These are phyloP conservation scores for Nasonia longicornis DNA, from an alignment of 1,140 invertebrate genomes.

Conservation along the genomic window DNA sequence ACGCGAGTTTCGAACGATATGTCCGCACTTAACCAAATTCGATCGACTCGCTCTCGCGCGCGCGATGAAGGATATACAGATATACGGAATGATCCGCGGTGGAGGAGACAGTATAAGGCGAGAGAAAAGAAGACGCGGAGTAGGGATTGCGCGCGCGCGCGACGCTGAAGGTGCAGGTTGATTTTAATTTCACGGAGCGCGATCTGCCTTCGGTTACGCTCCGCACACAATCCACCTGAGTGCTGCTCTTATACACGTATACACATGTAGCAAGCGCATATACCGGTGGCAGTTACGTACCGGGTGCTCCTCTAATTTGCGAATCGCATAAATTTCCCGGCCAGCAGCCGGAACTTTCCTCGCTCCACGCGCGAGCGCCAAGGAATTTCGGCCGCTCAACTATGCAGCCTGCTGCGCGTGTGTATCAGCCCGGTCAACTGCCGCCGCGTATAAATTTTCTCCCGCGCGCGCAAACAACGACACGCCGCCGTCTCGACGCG, in stretches of 20 bases:
- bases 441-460: not conserved
- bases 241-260: not conserved
- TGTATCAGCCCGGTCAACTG: not conserved
- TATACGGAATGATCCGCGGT: not conserved
- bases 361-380: not conserved
- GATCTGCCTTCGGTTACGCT: constrained; percentile 65
- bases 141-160: constrained; percentile 56
- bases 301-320: constrained; percentile 48
- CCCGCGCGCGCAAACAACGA: not conserved
- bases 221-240: constrained; percentile 60
- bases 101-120: constrained; percentile 15
- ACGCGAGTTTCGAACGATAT: not conserved
- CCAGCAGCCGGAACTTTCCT: constrained; percentile 8
- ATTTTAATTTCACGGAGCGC: constrained; percentile 69
- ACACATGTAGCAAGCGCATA: not conserved
- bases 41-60: constrained; percentile 4
- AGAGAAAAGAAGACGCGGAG: constrained; percentile 44
- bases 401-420: not conserved
- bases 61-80: not conserved
- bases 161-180: constrained; percentile 63
- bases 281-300: constrained; percentile 33
- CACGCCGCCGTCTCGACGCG: not conserved
- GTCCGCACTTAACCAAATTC: too few species aligned
- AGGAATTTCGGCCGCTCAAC: not conserved
- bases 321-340: constrained; percentile 38